Conservation (phyloP, 2,797 vertebrate species). For the Takifugu rubripes region DNA sequence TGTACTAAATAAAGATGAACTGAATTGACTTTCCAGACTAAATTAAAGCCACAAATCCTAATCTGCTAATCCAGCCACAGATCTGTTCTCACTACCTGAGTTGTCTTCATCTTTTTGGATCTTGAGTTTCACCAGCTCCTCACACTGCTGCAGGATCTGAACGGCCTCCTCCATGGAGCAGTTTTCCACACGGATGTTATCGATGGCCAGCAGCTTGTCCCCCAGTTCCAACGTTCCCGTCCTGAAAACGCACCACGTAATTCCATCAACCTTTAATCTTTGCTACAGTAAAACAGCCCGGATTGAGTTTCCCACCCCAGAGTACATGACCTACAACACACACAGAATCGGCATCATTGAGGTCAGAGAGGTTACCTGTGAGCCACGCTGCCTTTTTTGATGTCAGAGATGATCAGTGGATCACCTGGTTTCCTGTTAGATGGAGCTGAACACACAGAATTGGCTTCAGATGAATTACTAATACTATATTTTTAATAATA, state of each 20-base stretch:
- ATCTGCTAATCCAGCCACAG: neutral
- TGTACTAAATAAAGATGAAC: too few species aligned
- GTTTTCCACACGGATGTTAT: conserved; percentile 94
- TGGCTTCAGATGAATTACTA: neutral
- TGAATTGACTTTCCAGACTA: too few species aligned
- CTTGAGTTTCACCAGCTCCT: conserved; percentile 95
- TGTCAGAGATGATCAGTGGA: conserved; percentile 96
- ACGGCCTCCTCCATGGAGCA: conserved; percentile 98
- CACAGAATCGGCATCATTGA: neutral
- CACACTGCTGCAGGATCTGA: conserved; percentile 96
- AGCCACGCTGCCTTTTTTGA: conserved; percentile 98
- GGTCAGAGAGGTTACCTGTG: conserved; percentile 81
- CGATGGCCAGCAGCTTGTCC: conserved; percentile 94
- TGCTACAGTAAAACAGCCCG: too few species aligned
- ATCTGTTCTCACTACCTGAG: conserved; percentile 79
- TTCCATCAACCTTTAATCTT: too few species aligned
- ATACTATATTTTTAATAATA: neutral
- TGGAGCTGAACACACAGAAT: conserved; percentile 77
- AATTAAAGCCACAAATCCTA: too few species aligned
- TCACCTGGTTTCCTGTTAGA: conserved; percentile 95
- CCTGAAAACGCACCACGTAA: conserved; percentile 55
- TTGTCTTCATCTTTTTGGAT: conserved; percentile 98
- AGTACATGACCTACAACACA: conserved; percentile 38
- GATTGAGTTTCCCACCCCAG: conserved; percentile 31
- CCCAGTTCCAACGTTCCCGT: conserved; percentile 94